Base-by-base conservation (phyloP, 2,888 invertebrate species). In the Drosophila demipolita region DNA sequence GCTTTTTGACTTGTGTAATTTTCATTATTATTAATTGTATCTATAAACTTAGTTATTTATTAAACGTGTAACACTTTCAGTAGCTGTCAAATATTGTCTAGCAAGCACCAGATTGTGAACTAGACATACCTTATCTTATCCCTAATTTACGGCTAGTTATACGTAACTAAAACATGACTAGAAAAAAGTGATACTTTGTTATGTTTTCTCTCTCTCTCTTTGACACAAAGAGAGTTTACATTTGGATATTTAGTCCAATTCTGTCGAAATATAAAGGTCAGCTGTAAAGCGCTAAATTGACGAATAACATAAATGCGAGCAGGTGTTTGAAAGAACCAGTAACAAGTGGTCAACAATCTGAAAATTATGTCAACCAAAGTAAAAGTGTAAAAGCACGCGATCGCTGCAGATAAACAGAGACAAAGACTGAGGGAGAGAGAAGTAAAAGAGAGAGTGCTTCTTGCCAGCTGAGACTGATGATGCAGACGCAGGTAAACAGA, bases 361-460 rank as follows among this genome's bases (percentile, higher is more conserved):
- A 66, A 20, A 66, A 70, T 52, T 23, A 60, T 66, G 61, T 64
- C 53, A n/a, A 23, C 58, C 63, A 79, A 75, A 78, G 80, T 71
- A 71, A 78, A 78, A 75, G 76, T 75, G 40, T n/a, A 63, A 71
- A 52, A 63, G 52, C 67, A 42, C 49, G 38, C n/a, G 61, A 57
- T 58, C 61, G 69, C 64, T 60, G 68, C 54, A 49, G 42, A 42
- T 49, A 57, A 50, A 35, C 35, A 11, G n/a, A 38, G 6, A 35
- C 36, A 1, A 20, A 2, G 23, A 55, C 11, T 35, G 53, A 29
- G n/a, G 7, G 11, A 38, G 38, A 36, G n/a, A 36, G 45, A 1
- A 9, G 5, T 8, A 12, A n/a, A 32, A n/a, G 59, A 29, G 59
- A 40, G 59, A 26, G 63, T 11, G 45, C 26, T 11, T 42, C 52